These are phyloP conservation scores for Microtus agrestis DNA, from an alignment of 2,797 vertebrate genomes.

Conservation along the genomic window DNA sequence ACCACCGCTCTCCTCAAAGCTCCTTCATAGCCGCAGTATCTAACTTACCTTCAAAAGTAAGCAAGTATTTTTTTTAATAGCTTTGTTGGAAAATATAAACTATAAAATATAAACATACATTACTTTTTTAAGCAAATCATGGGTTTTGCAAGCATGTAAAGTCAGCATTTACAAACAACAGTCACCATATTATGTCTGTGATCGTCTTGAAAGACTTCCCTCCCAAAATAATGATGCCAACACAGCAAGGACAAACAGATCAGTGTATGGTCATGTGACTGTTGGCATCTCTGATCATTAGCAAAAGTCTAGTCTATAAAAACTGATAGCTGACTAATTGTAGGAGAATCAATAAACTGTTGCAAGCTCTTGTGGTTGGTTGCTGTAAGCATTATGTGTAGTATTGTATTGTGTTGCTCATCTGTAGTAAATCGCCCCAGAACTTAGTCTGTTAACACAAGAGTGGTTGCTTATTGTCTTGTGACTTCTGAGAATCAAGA, in stretches of 20 bases:
- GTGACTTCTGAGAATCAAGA: neutral
- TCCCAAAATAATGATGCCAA: neutral
- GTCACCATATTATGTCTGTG: neutral
- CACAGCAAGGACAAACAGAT: neutral
- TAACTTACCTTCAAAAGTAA: slow-evolving; percentile 42
- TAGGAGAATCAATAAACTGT: neutral
- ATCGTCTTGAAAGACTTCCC: slow-evolving; percentile 18
- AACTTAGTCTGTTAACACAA: neutral
- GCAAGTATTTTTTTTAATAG: slow-evolving; percentile 11
- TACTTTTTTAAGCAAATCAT: slow-evolving; percentile 31
- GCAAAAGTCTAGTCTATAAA: neutral
- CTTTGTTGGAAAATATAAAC: slow-evolving; percentile 13
- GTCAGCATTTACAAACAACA: slow-evolving; percentile 27
- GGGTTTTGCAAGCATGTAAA: neutral
- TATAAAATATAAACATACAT: neutral
- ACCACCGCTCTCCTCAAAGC: neutral
- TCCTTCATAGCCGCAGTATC: neutral
- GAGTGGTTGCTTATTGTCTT: neutral
- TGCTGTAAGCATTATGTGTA: neutral
- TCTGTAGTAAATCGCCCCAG: neutral
- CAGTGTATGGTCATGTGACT: neutral
- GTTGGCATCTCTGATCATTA: neutral
- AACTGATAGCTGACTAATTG: neutral
- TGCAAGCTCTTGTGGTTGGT: neutral
- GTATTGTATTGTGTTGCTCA: neutral